phyloP scores from a whole-genome alignment of 2,113 vertebrate genomes.

The Ploceus nigricollis region DNA sequence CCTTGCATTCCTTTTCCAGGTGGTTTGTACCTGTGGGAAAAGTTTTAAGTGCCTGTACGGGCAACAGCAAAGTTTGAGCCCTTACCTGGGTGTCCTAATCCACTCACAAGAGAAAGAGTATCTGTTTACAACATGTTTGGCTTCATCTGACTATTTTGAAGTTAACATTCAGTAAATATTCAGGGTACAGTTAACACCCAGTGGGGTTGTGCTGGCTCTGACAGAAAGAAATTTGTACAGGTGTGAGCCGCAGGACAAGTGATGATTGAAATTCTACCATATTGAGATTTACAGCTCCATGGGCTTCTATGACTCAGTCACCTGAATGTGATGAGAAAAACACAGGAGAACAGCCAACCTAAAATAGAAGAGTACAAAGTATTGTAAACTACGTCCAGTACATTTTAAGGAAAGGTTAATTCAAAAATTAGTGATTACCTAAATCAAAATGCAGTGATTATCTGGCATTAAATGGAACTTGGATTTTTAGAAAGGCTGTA shows the following conservation, averaged over 20 bases:
- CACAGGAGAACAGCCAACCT: not conserved
- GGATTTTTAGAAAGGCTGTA: not conserved
- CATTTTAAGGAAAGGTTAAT: not conserved
- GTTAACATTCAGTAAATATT: not conserved
- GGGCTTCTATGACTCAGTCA: not conserved
- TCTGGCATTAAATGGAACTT: not conserved
- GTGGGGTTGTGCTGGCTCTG: not conserved
- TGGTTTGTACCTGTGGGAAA: not conserved
- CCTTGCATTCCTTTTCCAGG: not conserved
- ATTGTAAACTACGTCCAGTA: fast-evolving
- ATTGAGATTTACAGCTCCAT: not conserved
- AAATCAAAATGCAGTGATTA: not conserved
- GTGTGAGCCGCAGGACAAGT: not conserved
- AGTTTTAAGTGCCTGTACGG: not conserved
- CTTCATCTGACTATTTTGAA: not conserved
- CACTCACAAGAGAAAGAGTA: not conserved
- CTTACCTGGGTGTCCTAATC: not conserved
- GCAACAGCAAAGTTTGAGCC: not conserved
- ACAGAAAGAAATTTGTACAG: not conserved
- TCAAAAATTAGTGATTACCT: too few species aligned
- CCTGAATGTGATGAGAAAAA: not conserved
- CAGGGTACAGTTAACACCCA: not conserved
- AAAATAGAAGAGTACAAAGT: not conserved
- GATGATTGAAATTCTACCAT: not conserved
- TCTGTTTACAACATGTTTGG: not conserved